phyloP scores from a whole-genome alignment of 2,113 vertebrate species.

The Cyanoderma ruficeps region DNA sequence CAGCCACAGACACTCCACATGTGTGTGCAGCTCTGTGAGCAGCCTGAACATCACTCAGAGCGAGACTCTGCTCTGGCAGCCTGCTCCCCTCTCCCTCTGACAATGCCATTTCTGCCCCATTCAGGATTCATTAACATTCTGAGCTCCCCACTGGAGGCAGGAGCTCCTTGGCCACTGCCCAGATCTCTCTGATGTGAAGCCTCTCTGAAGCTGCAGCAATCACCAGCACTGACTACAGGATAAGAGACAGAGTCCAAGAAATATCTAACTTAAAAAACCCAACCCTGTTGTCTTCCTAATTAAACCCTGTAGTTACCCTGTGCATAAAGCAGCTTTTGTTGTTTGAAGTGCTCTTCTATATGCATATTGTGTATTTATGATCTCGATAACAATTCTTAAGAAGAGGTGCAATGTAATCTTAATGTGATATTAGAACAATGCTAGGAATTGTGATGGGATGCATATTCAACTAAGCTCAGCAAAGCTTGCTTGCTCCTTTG shows the following conservation, averaged over 20 bases:
- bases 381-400: not conserved
- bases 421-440: not conserved
- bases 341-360: not conserved
- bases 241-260: not conserved
- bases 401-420: not conserved
- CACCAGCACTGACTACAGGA: not conserved
- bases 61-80: not conserved
- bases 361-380: not conserved
- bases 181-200: not conserved
- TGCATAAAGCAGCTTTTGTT: not conserved
- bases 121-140: not conserved
- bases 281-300: not conserved
- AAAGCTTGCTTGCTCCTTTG: not conserved
- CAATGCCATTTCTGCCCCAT: not conserved
- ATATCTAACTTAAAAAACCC: fast-evolving
- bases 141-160: not conserved
- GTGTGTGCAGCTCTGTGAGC: not conserved
- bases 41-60: not conserved
- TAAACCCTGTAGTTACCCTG: not conserved
- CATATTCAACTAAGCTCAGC: not conserved
- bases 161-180: not conserved
- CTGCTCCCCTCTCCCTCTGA: not conserved
- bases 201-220: not conserved
- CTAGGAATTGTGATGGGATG: not conserved
- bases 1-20: fast-evolving